Evolutionary conservation across 2,113 vertebrate genomes (phyloP).

Genomic region (Oreochromis aureus): DNA sequence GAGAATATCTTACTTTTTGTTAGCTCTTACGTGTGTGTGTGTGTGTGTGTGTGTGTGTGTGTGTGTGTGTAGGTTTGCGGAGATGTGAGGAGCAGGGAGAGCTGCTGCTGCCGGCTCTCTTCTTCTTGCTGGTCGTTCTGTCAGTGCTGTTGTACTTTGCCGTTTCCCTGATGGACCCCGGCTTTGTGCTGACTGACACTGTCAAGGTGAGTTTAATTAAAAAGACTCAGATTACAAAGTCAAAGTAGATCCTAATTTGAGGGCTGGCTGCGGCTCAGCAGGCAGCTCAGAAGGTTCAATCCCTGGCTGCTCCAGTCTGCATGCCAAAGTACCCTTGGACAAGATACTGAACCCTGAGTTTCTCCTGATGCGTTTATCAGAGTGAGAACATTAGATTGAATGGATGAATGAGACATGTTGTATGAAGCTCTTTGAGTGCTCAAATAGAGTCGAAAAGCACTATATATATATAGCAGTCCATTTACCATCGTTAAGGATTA

Average conservation of each 20-base stretch:
- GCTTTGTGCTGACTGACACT: conserved; percentile 77
- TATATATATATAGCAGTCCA: background rate
- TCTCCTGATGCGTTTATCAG: background rate
- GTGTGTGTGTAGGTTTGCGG: conserved; percentile 70
- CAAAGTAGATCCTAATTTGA: background rate
- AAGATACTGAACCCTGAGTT: background rate
- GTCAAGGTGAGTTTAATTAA: conserved; percentile 33
- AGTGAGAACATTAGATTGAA: background rate
- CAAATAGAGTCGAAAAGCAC: background rate
- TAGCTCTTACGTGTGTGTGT: rapidly evolving
- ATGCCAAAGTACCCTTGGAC: background rate
- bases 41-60: background rate
- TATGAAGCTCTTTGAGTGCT: background rate
- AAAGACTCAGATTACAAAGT: background rate
- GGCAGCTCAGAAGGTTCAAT: background rate
- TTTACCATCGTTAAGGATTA: background rate
- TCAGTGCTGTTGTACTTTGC: conserved; percentile 84
- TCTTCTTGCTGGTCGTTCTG: conserved; percentile 76
- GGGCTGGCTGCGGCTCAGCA: background rate
- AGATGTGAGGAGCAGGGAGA: conserved; percentile 75
- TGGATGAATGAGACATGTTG: background rate
- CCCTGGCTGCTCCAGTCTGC: background rate
- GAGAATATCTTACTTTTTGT: background rate
- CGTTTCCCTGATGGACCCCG: conserved; percentile 93
- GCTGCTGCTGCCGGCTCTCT: conserved; percentile 74